These are phyloP conservation scores for Agrypnia vestita DNA, from an alignment of 1,140 invertebrate genomes.

Conservation along the genomic window DNA sequence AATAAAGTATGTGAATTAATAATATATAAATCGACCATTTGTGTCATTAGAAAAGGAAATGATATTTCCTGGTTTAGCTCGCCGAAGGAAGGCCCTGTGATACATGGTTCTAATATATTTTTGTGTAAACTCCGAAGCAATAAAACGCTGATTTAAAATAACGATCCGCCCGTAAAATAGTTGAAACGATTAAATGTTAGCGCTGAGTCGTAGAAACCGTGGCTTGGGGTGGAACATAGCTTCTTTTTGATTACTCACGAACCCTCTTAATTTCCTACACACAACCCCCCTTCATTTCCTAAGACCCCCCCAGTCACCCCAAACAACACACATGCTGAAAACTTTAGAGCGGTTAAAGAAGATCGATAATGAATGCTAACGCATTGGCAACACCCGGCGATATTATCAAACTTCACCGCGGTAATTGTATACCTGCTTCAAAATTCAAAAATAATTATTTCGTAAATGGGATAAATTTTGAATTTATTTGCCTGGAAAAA, in stretches of 20 bases:
- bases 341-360: slow-evolving; percentile 56
- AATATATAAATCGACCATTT: too few species aligned
- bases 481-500: too few species aligned
- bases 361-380: slow-evolving; percentile 58
- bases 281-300: slow-evolving; percentile 43
- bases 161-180: slow-evolving; percentile 47
- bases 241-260: slow-evolving; percentile 62
- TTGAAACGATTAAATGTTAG: slow-evolving; percentile 50
- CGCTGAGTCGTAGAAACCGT: slow-evolving; percentile 35
- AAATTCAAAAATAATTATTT: neutral
- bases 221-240: slow-evolving; percentile 54
- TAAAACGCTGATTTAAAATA: slow-evolving; percentile 47
- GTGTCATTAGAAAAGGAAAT: neutral
- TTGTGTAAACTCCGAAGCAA: slow-evolving; percentile 34
- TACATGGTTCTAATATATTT: slow-evolving; percentile 28
- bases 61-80: neutral
- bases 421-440: neutral
- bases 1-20: too few species aligned
- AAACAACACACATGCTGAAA: slow-evolving; percentile 61
- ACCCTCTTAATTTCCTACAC: slow-evolving; percentile 61
- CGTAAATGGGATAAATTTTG: neutral
- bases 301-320: slow-evolving; percentile 41
- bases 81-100: slow-evolving; percentile 10
- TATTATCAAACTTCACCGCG: neutral
- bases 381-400: slow-evolving; percentile 35